Evolutionary conservation across 1,140 invertebrate species (phyloP).

Genomic region (Nasonia vitripennis): DNA sequence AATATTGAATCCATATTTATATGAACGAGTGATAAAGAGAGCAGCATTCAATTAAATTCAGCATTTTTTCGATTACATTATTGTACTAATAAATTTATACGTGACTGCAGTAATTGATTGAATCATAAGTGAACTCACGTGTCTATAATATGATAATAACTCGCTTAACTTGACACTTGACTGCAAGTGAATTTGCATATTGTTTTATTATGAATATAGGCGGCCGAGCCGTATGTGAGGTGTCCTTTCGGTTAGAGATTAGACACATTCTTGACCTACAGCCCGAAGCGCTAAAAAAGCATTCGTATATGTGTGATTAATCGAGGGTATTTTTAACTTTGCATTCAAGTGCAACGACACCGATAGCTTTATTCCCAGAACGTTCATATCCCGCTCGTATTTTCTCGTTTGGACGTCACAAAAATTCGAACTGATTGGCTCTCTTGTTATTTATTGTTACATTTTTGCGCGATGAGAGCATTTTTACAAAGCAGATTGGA

Average conservation of each 20-base stretch:
- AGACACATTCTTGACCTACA: slow-evolving; percentile 28
- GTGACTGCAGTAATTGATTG: too few relatives aligned
- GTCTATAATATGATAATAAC: neutral
- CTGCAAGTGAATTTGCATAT: neutral
- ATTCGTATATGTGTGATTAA: neutral
- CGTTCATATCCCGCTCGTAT: neutral
- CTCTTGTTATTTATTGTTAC: too few relatives aligned
- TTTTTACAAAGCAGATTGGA: too few relatives aligned
- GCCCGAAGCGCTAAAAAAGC: neutral
- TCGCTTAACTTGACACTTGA: neutral
- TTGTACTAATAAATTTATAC: too few relatives aligned
- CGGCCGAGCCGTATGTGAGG: neutral
- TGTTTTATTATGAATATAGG: neutral
- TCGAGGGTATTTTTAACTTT: slow-evolving; percentile 7
- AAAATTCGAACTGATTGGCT: too few relatives aligned
- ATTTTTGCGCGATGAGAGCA: too few relatives aligned
- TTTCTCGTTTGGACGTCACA: neutral
- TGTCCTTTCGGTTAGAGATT: slow-evolving; percentile 18
- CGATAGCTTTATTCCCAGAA: neutral
- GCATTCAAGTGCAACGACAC: neutral
- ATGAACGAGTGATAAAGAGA: too few relatives aligned
- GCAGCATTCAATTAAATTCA: neutral
- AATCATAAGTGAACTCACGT: too few relatives aligned
- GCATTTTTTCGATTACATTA: neutral
- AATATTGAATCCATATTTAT: too few relatives aligned